phyloP scores from a whole-genome alignment of 2,113 vertebrate species.

The Pomatostomus ruficeps region DNA sequence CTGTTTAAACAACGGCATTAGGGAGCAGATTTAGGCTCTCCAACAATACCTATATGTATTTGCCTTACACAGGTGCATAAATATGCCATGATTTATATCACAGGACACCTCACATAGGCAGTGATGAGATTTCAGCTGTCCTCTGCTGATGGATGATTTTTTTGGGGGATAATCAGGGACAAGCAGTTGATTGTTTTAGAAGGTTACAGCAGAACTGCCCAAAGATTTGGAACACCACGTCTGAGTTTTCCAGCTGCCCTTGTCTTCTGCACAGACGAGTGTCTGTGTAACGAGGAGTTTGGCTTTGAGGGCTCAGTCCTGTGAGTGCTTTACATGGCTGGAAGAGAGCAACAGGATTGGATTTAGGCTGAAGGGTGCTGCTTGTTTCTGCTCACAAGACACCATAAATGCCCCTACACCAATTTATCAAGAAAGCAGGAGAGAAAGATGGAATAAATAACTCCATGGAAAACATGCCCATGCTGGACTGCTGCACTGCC shows the following conservation, averaged over 20 bases:
- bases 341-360: neutral
- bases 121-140: neutral
- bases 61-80: constrained; percentile 35
- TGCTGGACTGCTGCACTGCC: neutral
- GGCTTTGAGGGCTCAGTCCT: neutral
- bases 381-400: neutral
- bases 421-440: neutral
- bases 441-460: neutral
- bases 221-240: neutral
- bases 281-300: neutral
- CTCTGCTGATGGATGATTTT: neutral
- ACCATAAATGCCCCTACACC: neutral
- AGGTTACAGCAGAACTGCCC: neutral
- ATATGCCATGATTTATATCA: constrained; percentile 11
- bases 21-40: constrained; percentile 8
- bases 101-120: neutral
- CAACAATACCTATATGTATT: constrained; percentile 9
- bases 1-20: constrained; percentile 35
- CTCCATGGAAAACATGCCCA: neutral
- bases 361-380: neutral
- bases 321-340: neutral
- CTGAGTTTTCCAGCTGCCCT: neutral
- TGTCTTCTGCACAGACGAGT: neutral
- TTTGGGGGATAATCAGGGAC: neutral
- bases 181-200: neutral